Base-by-base conservation (phyloP, 2,797 vertebrate genomes). In the Poeciliopsis infans region DNA sequence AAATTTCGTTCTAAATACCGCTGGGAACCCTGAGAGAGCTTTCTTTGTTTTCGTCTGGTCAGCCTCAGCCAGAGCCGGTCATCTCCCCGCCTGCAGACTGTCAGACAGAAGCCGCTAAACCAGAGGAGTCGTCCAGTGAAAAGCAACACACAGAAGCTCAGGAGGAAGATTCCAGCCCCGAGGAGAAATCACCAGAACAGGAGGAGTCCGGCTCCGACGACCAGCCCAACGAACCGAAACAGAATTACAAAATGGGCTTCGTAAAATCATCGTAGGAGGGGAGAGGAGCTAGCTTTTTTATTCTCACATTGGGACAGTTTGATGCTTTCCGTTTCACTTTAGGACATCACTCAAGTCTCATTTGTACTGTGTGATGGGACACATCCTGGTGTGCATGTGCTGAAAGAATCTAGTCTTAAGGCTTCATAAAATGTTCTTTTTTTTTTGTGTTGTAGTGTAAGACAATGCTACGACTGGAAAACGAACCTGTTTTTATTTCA, bases 231-330 rank as follows among this genome's bases (percentile, higher is more conserved):
- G 93, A 96, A n/a, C 83, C 72, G 76, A 97, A 98, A 94, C 95
- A 94, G 81, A 90, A 91, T 86, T 97, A 95, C 86, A 97, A 98
- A 95, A 96, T 95, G 96, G 93, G 96, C 82, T 98, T 97, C 88
- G 97, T 97, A 83, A 98, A 98, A 94, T 96, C 97, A 15, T 81
- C 46, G 75, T 95, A 93, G 87, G 69, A 53, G 61, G 15, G 45
- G 31, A 43, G 46, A 47, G 70, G 8, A 39, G 5, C 45, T 74
- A 53, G 69, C 43, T 89, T 90, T 92, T 91, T 86, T 88, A 86
- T 75, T 74, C 84, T 66, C 55, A 7, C 4, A 82, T 87, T 88
- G 90, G 76, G 88, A 91, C 79, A 83, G 91, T 85, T 83, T 41
- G 74, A 77, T 71, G 16, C 79, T 74, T 55, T 75, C 84, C 86